phyloP scores from a whole-genome alignment of 92 coral and sea anemone genomes.

The Phenganax subtilis region DNA sequence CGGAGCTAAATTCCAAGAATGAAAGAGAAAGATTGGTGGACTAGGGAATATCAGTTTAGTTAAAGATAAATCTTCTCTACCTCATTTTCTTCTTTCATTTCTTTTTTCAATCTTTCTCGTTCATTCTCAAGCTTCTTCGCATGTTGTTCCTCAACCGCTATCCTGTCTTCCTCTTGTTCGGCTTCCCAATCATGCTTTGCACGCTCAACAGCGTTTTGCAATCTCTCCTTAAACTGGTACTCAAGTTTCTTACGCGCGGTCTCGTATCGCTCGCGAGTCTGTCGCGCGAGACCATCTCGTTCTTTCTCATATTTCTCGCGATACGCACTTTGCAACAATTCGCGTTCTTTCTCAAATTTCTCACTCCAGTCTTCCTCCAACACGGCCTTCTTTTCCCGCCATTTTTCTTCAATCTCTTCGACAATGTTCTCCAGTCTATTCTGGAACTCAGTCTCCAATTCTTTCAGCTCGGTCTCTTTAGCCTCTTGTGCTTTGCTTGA shows the following conservation, averaged over 20 bases:
- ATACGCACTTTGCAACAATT: constrained; percentile 45
- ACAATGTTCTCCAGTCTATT: constrained; percentile 20
- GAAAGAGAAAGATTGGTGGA: background rate
- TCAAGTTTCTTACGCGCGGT: constrained; percentile 58
- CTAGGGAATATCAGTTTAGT: background rate
- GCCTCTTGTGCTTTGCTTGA: constrained; percentile 9
- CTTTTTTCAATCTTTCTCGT: constrained; percentile 23
- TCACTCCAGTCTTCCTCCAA: constrained; percentile 61
- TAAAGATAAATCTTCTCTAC: background rate
- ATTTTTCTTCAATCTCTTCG: constrained; percentile 50
- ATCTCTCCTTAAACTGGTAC: constrained; percentile 60
- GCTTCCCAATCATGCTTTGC: constrained; percentile 82
- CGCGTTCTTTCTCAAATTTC: constrained; percentile 56
- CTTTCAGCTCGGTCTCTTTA: constrained; percentile 8
- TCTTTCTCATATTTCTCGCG: constrained; percentile 55
- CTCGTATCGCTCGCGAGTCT: constrained; percentile 51
- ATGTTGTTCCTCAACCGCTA: constrained; percentile 30
- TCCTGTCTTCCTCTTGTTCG: constrained; percentile 82
- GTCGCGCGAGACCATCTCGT: constrained; percentile 46
- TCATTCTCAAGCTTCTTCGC: constrained; percentile 14
- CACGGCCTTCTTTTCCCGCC: constrained; percentile 62
- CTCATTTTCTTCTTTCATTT: constrained; percentile 12
- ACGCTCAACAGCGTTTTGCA: constrained; percentile 62
- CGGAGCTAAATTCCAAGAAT: background rate
- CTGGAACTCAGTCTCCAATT: constrained; percentile 33